A percentile compares a stretch with the other conserved stretches of the same genome.
These are phyloP conservation scores for Polydrusus cervinus DNA, from an alignment of 2,888 invertebrate species.

Conservation along the genomic window DNA sequence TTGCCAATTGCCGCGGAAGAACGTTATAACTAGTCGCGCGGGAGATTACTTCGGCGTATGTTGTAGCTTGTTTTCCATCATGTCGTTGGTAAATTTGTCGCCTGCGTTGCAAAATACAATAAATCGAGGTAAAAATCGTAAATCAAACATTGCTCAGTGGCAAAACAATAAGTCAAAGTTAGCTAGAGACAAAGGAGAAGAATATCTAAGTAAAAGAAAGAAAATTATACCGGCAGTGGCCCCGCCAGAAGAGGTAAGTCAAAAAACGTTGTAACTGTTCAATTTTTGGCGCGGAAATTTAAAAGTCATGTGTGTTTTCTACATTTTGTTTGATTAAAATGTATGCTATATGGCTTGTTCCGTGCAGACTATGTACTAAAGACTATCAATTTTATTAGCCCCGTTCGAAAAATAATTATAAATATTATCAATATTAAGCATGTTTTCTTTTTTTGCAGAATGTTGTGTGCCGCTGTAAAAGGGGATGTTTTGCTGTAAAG, in stretches of 20 bases:
- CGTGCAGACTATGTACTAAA: conserved; percentile 7
- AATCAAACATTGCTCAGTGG: conserved; percentile 7
- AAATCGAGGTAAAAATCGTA: conserved; percentile 1
- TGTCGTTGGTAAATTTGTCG: conserved; percentile 5
- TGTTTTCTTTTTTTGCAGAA: conserved; percentile 4
- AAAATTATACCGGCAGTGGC: conserved; percentile 19
- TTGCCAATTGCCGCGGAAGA: neutral
- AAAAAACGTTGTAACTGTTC: conserved; percentile 25
- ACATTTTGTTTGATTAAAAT: conserved; percentile 4
- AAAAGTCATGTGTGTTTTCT: conserved; percentile 6
- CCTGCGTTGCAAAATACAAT: conserved; percentile 5
- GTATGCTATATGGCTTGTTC: conserved; percentile 4
- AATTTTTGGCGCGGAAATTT: conserved; percentile 1
- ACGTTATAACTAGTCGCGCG: conserved; percentile 5
- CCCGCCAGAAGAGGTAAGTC: conserved; percentile 28
- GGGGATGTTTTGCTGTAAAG: conserved; percentile 23
- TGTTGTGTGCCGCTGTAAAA: conserved; percentile 12
- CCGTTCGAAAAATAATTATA: conserved; percentile 2
- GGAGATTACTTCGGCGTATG: conserved; percentile 7
- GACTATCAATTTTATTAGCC: conserved; percentile 9
- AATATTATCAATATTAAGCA: conserved; percentile 7
- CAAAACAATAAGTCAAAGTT: conserved; percentile 9
- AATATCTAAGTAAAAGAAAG: conserved; percentile 18
- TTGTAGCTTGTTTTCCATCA: conserved; percentile 2
- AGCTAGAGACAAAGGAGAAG: conserved; percentile 18